phyloP scores from a whole-genome alignment of 2,888 invertebrate genomes.

The Eurytoma californica region DNA sequence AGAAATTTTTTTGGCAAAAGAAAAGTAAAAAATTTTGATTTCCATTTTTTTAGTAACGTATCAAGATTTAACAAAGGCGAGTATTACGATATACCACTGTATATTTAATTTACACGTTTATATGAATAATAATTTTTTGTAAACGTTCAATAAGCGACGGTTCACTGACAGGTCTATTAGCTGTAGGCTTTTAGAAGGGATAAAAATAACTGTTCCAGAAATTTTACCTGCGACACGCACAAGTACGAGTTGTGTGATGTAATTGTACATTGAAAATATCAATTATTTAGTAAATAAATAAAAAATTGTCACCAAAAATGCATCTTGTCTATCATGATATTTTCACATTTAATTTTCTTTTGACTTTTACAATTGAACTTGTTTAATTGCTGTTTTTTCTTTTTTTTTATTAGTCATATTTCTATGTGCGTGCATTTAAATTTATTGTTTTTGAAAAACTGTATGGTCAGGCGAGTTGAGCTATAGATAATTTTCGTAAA shows the following conservation, averaged over 20 bases:
- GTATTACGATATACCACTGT: constrained; percentile 38
- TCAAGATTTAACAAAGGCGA: constrained; percentile 31
- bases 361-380: constrained; percentile 44
- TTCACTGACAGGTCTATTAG: constrained; percentile 27
- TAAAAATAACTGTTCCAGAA: constrained; percentile 35
- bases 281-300: constrained; percentile 54
- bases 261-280: constrained; percentile 54
- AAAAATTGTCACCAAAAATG: constrained; percentile 53
- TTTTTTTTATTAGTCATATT: constrained; percentile 16
- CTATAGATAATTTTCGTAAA: constrained; percentile 17
- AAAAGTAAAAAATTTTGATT: constrained; percentile 22
- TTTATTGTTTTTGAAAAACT: constrained; percentile 5
- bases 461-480: constrained; percentile 57
- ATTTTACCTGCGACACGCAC: constrained; percentile 50
- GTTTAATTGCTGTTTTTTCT: not conserved
- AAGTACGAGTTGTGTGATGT: constrained; percentile 49
- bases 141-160: constrained; percentile 35
- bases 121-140: constrained; percentile 36
- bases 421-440: not conserved
- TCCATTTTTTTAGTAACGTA: constrained; percentile 38
- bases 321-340: constrained; percentile 50
- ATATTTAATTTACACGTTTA: constrained; percentile 48
- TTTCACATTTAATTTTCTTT: constrained; percentile 46
- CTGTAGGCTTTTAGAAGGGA: constrained; percentile 18
- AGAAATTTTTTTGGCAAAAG: constrained; percentile 1